A percentile compares a stretch with the other conserved stretches of the same genome.
Conservation (phyloP, 2,888 invertebrate species). For the Myathropa florea region DNA sequence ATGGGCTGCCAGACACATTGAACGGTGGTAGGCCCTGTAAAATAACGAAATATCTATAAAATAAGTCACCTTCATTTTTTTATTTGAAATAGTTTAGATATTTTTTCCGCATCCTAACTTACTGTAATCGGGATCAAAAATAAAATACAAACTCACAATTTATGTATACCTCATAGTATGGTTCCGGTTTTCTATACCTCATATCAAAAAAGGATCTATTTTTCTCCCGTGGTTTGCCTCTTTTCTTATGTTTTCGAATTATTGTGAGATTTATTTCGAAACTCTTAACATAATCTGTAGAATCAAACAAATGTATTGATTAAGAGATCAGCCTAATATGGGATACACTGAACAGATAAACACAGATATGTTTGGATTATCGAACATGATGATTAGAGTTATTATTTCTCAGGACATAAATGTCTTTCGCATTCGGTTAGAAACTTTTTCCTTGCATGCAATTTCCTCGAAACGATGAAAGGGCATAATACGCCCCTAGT, state of each 20-base stretch:
- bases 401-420: not conserved
- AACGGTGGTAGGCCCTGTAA: constrained; percentile 80
- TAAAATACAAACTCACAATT: constrained; percentile 60
- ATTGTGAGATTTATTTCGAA: not conserved
- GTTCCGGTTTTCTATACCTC: constrained; percentile 79
- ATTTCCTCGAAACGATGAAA: not conserved
- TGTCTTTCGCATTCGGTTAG: too few species aligned
- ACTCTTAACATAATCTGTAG: not conserved
- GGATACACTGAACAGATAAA: not conserved
- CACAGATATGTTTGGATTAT: not conserved
- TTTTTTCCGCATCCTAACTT: not conserved
- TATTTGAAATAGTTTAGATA: not conserved
- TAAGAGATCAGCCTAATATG: not conserved
- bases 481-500: not conserved
- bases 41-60: constrained; percentile 25
- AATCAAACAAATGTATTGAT: not conserved
- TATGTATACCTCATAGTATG: constrained; percentile 79
- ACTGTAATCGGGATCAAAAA: constrained; percentile 7
- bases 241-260: not conserved
- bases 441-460: too few species aligned
- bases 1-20: constrained; percentile 80
- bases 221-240: not conserved
- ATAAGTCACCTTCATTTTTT: too few species aligned
- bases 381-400: not conserved
- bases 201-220: constrained; percentile 72